Evolutionary conservation across 2,888 invertebrate species (phyloP).

Genomic region (Acanthosepion esculentum): DNA sequence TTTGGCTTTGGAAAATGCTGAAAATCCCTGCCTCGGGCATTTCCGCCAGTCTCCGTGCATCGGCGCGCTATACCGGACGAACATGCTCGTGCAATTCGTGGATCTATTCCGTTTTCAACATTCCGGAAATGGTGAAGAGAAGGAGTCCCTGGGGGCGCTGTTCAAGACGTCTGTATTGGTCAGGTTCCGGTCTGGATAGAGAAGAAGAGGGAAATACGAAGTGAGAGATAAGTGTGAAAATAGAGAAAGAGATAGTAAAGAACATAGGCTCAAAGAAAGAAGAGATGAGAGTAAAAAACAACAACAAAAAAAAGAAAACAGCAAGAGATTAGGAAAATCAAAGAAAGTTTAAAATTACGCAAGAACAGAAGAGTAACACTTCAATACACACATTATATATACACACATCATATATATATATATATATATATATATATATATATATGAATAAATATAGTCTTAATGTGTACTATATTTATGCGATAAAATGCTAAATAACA

Average conservation of each 20-base stretch:
- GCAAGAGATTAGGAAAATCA: background rate
- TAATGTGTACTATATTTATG: too few relatives aligned
- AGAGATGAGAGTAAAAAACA: background rate
- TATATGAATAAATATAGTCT: too few relatives aligned
- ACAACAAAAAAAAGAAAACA: background rate
- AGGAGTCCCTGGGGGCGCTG: background rate
- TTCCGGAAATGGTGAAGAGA: constrained; percentile 8
- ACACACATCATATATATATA: too few relatives aligned
- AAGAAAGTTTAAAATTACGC: too few relatives aligned
- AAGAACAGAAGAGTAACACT: too few relatives aligned
- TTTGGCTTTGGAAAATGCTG: constrained; percentile 33
- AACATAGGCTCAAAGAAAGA: background rate
- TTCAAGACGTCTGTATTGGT: constrained; percentile 18
- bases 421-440: too few relatives aligned
- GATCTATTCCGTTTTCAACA: constrained; percentile 8
- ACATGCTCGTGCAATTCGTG: background rate
- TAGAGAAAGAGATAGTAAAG: background rate
- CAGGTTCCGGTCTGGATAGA: background rate
- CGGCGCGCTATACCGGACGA: constrained; percentile 33
- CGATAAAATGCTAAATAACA: too few relatives aligned
- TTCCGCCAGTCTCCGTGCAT: constrained; percentile 5
- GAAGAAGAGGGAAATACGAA: background rate
- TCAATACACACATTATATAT: too few relatives aligned
- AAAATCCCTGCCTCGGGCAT: constrained; percentile 33
- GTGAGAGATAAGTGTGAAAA: background rate